A percentile compares a stretch with the other conserved stretches of the same genome.
Evolutionary conservation across 2,888 invertebrate genomes (phyloP).

Genomic region (Megalurothrips usitatus): DNA sequence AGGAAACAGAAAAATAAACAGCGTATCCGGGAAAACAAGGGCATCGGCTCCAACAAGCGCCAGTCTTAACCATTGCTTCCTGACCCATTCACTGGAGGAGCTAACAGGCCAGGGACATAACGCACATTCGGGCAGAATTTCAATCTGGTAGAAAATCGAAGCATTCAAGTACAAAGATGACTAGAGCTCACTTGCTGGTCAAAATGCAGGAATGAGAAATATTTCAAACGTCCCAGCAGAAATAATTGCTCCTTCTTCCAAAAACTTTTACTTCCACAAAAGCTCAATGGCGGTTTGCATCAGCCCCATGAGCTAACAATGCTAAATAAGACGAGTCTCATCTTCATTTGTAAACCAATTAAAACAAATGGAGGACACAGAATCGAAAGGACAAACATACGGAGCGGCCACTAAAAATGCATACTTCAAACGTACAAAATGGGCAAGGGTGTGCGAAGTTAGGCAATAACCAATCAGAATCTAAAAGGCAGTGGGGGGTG

Average conservation of each 20-base stretch:
- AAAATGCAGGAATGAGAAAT: neutral
- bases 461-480: constrained; percentile 22
- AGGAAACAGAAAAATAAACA: neutral
- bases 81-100: neutral
- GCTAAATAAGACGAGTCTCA: neutral
- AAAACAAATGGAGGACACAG: neutral
- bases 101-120: neutral
- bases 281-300: neutral
- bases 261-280: neutral
- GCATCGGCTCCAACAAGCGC: neutral
- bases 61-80: constrained; percentile 8
- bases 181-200: neutral
- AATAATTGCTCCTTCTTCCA: neutral
- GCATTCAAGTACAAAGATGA: neutral
- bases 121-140: neutral
- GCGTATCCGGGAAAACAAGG: neutral
- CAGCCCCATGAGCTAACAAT: constrained; percentile 21
- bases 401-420: constrained; percentile 18
- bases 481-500: neutral
- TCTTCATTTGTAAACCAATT: neutral
- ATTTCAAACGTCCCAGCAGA: too few relatives aligned
- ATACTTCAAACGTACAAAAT: constrained; percentile 23
- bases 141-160: neutral
- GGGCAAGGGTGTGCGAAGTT: constrained; percentile 16
- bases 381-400: neutral